A percentile compares a stretch with the other conserved stretches of the same genome.
phyloP scores from a whole-genome alignment of 1,140 invertebrate species.

The Leptoteleia sp. region DNA sequence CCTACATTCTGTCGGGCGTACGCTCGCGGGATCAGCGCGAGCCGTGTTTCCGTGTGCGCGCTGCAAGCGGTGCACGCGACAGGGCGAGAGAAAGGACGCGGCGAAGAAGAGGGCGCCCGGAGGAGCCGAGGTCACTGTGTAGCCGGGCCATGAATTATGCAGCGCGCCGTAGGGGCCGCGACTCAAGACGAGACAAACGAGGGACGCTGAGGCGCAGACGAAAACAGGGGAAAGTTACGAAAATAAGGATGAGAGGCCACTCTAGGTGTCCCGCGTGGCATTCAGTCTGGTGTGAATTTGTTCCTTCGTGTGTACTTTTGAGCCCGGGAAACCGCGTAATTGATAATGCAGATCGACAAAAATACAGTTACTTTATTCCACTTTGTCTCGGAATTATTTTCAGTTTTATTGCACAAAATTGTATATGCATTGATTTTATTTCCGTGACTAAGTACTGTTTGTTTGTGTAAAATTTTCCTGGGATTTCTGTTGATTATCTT shows the following conservation, averaged over 20 bases:
- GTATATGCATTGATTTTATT: too few relatives aligned
- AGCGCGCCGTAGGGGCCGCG: slow-evolving; percentile 74
- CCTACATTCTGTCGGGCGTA: slow-evolving; percentile 71
- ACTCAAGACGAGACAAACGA: slow-evolving; percentile 65
- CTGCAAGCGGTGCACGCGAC: slow-evolving; percentile 60
- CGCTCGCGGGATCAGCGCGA: slow-evolving; percentile 49
- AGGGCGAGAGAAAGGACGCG: slow-evolving; percentile 57
- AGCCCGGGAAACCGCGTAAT: too few relatives aligned
- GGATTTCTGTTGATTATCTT: too few relatives aligned
- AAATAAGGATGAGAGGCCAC: slow-evolving; percentile 49
- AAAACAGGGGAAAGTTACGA: slow-evolving; percentile 55
- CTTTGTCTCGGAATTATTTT: too few relatives aligned
- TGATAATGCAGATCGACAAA: too few relatives aligned
- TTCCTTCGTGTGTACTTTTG: slow-evolving; percentile 10
- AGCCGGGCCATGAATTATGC: slow-evolving; percentile 79
- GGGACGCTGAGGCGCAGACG: slow-evolving; percentile 41
- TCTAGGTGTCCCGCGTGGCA: slow-evolving; percentile 47
- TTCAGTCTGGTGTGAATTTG: slow-evolving; percentile 13
- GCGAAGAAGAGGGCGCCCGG: slow-evolving; percentile 38
- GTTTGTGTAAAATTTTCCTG: too few relatives aligned
- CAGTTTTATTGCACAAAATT: too few relatives aligned
- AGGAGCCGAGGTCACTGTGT: slow-evolving; percentile 67
- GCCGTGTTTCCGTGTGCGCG: slow-evolving; percentile 55
- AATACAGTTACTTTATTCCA: too few relatives aligned
- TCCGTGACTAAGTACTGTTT: too few relatives aligned